A percentile compares a stretch with the other conserved stretches of the same genome.
Conservation (phyloP, 2,888 invertebrate species). For the Polylopha cassiicola region DNA sequence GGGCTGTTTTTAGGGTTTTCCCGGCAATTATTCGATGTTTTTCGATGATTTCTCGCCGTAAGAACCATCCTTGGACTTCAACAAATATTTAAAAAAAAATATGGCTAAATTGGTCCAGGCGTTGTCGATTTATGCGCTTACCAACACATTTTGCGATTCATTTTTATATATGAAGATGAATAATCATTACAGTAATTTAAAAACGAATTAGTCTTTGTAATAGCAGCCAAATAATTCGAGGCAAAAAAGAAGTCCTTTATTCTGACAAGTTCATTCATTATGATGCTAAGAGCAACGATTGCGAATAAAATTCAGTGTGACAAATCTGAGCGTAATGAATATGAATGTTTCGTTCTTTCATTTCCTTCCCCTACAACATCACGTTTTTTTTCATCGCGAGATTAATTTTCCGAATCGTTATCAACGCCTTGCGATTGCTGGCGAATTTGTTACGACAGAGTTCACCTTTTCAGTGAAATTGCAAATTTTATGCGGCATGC, state of each 20-base stretch:
- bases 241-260: not conserved
- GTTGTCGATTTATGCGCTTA: too few relatives aligned
- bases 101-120: too few relatives aligned
- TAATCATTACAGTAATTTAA: too few relatives aligned
- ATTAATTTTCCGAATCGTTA: conserved; percentile 73
- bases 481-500: conserved; percentile 69
- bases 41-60: too few relatives aligned
- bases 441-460: conserved; percentile 72
- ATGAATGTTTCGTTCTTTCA: conserved; percentile 21
- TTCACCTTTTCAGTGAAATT: conserved; percentile 75
- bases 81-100: too few relatives aligned
- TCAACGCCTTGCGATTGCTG: conserved; percentile 72
- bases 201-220: too few relatives aligned
- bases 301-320: conserved; percentile 11
- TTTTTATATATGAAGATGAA: too few relatives aligned
- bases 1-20: too few relatives aligned
- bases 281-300: conserved; percentile 1
- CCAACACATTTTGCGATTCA: too few relatives aligned
- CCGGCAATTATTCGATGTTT: too few relatives aligned
- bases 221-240: too few relatives aligned
- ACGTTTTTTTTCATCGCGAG: conserved; percentile 57
- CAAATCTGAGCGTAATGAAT: conserved; percentile 17
- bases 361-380: conserved; percentile 37
- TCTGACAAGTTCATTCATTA: not conserved
- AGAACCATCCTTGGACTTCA: too few relatives aligned